Percentiles rank a stretch among this genome's conserved stretches.
Evolutionary conservation across 2,888 invertebrate species (phyloP).

Genomic region (Sarcophaga subvicina): DNA sequence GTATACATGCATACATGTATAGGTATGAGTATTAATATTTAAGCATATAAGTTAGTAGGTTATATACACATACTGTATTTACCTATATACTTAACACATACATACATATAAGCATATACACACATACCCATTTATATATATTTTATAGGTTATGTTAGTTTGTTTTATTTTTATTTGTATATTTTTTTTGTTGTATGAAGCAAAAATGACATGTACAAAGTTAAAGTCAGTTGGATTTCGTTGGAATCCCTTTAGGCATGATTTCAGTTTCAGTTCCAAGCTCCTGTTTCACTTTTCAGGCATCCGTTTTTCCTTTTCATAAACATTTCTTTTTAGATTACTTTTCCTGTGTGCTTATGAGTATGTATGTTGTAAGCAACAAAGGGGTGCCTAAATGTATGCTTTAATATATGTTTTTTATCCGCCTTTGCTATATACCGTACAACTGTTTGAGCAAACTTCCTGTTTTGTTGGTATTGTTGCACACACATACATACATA

Average conservation of each 20-base stretch:
- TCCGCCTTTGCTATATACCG: background rate
- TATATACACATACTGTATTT: constrained; percentile 30
- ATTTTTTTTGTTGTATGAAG: background rate
- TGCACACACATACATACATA: background rate
- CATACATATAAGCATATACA: too few species aligned
- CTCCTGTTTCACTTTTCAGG: constrained; percentile 6
- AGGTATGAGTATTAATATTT: background rate
- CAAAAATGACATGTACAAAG: constrained; percentile 25
- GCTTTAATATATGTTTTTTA: constrained; percentile 27
- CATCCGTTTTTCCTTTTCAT: constrained; percentile 6
- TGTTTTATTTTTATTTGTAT: background rate
- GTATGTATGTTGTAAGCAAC: background rate
- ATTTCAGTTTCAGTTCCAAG: background rate
- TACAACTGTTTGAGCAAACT: constrained; percentile 17
- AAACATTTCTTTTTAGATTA: background rate
- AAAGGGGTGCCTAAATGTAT: constrained; percentile 52
- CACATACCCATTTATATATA: too few species aligned
- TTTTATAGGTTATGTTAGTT: too few species aligned
- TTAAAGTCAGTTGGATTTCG: constrained; percentile 40
- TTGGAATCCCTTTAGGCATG: constrained; percentile 32
- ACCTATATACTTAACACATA: background rate
- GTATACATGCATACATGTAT: background rate
- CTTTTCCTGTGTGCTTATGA: background rate
- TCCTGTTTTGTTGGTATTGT: constrained; percentile 33
- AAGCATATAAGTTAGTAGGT: constrained; percentile 59